Conservation (phyloP, 2,113 vertebrate genomes). For the Tympanuchus pallidicinctus region DNA sequence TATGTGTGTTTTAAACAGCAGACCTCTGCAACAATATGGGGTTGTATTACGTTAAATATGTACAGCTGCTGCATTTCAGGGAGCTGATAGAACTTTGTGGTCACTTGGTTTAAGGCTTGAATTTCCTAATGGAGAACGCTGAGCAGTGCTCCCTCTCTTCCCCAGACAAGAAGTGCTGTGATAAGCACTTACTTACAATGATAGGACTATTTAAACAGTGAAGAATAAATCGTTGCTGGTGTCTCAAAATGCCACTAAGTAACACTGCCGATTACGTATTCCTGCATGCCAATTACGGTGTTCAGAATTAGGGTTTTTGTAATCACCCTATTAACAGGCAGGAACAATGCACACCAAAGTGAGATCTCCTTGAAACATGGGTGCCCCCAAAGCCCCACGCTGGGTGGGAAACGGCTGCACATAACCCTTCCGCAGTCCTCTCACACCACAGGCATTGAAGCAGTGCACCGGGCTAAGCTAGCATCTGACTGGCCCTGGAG, state of each 20-base stretch:
- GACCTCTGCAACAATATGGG: slow-evolving; percentile 77
- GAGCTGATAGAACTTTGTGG: slow-evolving; percentile 87
- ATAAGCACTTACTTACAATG: slow-evolving; percentile 51
- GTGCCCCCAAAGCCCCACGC: not conserved
- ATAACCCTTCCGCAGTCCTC: not conserved
- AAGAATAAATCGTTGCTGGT: slow-evolving; percentile 16
- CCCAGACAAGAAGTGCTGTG: slow-evolving; percentile 69
- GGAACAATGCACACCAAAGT: not conserved
- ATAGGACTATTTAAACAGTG: slow-evolving; percentile 7
- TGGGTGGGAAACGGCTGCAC: not conserved
- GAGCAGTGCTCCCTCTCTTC: slow-evolving; percentile 64
- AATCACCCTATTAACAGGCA: not conserved
- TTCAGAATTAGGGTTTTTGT: not conserved
- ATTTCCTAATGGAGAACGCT: slow-evolving; percentile 83
- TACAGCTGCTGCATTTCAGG: slow-evolving; percentile 88
- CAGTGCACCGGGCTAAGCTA: not conserved
- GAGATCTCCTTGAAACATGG: not conserved
- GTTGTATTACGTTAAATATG: slow-evolving; percentile 88
- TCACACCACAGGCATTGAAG: not conserved
- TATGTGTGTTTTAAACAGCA: slow-evolving; percentile 77
- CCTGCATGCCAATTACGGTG: not conserved
- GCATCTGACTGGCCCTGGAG: not conserved
- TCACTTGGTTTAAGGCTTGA: slow-evolving; percentile 81
- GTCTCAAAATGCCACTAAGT: slow-evolving; percentile 29
- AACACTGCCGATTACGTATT: not conserved